These are phyloP conservation scores for Bhutanitis thaidina DNA, from an alignment of 2,888 invertebrate species.

Conservation along the genomic window DNA sequence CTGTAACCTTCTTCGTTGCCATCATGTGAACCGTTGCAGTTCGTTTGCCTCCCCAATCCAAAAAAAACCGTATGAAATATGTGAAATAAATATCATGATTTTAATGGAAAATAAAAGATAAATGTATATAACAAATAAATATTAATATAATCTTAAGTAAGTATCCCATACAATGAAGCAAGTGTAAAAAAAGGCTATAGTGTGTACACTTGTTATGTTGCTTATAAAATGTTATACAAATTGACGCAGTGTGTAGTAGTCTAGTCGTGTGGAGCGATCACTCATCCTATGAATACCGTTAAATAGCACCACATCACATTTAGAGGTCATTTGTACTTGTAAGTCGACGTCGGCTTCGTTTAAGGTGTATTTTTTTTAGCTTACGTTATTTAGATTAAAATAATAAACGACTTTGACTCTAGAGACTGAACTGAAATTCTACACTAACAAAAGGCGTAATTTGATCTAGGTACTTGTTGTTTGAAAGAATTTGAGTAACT, in stretches of 20 bases:
- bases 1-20: too few relatives aligned
- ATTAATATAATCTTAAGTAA: too few relatives aligned
- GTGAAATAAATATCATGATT: too few relatives aligned
- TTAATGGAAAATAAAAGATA: too few relatives aligned
- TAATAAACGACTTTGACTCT: not conserved
- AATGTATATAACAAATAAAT: too few relatives aligned
- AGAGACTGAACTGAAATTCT: not conserved
- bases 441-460: not conserved
- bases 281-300: conserved; percentile 22
- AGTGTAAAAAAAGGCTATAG: not conserved
- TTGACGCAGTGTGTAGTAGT: conserved; percentile 12
- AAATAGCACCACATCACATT: conserved; percentile 29
- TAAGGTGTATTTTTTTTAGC: not conserved
- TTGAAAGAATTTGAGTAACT: too few relatives aligned
- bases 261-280: conserved; percentile 13
- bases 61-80: too few relatives aligned
- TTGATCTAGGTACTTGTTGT: too few relatives aligned
- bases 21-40: too few relatives aligned
- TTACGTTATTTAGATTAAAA: not conserved
- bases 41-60: too few relatives aligned
- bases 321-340: conserved; percentile 20
- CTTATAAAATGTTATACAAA: conserved; percentile 13
- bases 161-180: too few relatives aligned
- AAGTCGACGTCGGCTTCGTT: conserved; percentile 1
- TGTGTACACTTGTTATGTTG: conserved; percentile 3